Evolutionary conservation across 2,113 vertebrate species (phyloP).

Genomic region (Mionectes macconnelli): DNA sequence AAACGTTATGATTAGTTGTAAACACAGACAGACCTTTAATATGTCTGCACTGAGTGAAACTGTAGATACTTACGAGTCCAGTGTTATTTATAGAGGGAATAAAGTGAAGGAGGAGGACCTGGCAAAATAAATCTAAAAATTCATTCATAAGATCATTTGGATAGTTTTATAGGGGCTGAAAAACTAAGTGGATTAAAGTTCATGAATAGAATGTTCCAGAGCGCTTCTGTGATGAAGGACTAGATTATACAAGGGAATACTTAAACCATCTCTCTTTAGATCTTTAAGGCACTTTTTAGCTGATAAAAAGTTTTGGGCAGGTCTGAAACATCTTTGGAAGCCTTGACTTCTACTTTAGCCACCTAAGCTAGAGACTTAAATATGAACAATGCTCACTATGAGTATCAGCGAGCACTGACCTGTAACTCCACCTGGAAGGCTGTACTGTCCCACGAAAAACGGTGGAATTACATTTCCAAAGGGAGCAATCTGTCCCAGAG

Average conservation of each 20-base stretch:
- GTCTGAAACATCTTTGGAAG: neutral
- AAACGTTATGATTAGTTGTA: conserved; percentile 65
- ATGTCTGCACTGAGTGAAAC: conserved; percentile 52
- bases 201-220: neutral
- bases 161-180: neutral
- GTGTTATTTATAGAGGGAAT: conserved; percentile 21
- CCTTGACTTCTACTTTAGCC: neutral
- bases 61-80: neutral
- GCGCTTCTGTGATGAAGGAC: neutral
- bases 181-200: neutral
- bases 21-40: conserved; percentile 60
- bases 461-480: neutral
- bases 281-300: neutral
- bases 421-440: neutral
- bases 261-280: neutral
- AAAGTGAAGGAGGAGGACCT: neutral
- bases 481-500: neutral
- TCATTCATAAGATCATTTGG: neutral
- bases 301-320: neutral
- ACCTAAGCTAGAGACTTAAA: neutral
- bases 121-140: neutral
- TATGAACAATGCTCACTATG: neutral
- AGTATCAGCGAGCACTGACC: neutral
- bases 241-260: neutral
- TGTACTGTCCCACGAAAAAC: neutral